Base-by-base conservation (phyloP, 1,140 invertebrate species). In the Drosophila nikananu region DNA sequence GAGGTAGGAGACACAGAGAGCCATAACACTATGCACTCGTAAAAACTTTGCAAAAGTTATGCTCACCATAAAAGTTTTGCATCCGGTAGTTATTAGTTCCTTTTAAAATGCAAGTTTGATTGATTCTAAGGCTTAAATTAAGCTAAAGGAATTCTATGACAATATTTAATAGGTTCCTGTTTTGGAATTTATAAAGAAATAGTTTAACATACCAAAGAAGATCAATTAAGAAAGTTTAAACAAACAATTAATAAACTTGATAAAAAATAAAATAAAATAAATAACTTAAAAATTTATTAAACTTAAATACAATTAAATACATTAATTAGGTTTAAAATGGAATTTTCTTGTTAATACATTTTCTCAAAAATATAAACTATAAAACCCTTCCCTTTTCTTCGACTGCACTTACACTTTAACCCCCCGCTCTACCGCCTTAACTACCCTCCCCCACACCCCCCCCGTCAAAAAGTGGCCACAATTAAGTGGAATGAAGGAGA, bases 401-500 rank as follows among this genome's bases (percentile, higher is more conserved):
- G 3, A 59, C 30, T 64, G 61, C 39, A 32, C 8, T 23, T 25
- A 37, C 67, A 70, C 19, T 13, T 44, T 41, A 55, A n/a, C 48
- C 48, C 48, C 21, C 21, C 9, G 2, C 35, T 13, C 10, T 10
- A 1, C n/a, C 41, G 1, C 17, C 15, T 30, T 30, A 12, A 6
- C 37, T 10, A 1, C 9, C 4, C n/a, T n/a, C n/a, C 37, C 30
- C 8, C 17, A 8, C 0, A 8, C 13, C 0, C 12, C 13, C 30
- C 32, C 61, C 9, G 13, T 10, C 23, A 55, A 37, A 48, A 72
- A 70, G 65, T 72, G 65, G 65, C 68, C 68, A 70, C 68, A 72
- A 72, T 72, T 72, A 72, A 58, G 68, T 70, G 68, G 65, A 70
- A 70, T 46, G 42, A 39, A 58, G 52, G 65, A 64, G 59, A 19